These are phyloP conservation scores for Tenthredo amoena DNA, from an alignment of 2,888 invertebrate species.

Conservation along the genomic window DNA sequence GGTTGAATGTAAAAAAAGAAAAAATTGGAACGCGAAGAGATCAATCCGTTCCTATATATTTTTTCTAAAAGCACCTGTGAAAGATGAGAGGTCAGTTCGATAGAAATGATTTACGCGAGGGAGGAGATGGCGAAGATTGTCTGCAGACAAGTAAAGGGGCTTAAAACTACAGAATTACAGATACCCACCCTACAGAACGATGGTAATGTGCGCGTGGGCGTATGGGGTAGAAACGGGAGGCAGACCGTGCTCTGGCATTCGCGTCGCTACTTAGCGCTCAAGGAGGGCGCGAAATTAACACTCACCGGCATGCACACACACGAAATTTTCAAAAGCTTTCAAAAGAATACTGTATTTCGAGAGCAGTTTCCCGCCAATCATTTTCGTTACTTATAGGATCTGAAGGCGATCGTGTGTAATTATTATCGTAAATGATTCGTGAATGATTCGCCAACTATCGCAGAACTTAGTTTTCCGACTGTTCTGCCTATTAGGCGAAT, in stretches of 20 bases:
- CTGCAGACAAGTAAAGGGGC: constrained; percentile 25
- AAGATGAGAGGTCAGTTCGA: not conserved
- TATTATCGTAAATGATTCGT: not conserved
- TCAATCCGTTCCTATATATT: not conserved
- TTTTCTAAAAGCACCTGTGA: not conserved
- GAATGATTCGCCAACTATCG: not conserved
- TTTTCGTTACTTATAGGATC: not conserved
- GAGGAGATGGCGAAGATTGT: not conserved
- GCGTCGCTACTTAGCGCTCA: constrained; percentile 45
- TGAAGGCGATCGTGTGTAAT: not conserved
- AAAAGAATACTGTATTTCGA: constrained; percentile 43
- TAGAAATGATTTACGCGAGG: constrained; percentile 10
- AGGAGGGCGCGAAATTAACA: constrained; percentile 50
- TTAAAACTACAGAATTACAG: constrained; percentile 44
- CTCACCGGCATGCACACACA: constrained; percentile 50
- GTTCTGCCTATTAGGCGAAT: not conserved
- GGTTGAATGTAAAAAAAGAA: not conserved
- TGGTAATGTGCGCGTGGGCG: constrained; percentile 50
- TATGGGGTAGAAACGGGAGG: constrained; percentile 40
- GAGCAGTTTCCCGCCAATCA: constrained; percentile 26
- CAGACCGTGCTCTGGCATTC: constrained; percentile 43
- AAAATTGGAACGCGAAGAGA: not conserved
- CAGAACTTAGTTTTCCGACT: not conserved
- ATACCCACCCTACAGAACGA: constrained; percentile 32
- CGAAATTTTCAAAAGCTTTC: constrained; percentile 49